Percentiles rank a stretch among this genome's conserved stretches.
These are phyloP conservation scores for Sebastiscus tertius DNA, from an alignment of 2,797 vertebrate species.

Conservation along the genomic window DNA sequence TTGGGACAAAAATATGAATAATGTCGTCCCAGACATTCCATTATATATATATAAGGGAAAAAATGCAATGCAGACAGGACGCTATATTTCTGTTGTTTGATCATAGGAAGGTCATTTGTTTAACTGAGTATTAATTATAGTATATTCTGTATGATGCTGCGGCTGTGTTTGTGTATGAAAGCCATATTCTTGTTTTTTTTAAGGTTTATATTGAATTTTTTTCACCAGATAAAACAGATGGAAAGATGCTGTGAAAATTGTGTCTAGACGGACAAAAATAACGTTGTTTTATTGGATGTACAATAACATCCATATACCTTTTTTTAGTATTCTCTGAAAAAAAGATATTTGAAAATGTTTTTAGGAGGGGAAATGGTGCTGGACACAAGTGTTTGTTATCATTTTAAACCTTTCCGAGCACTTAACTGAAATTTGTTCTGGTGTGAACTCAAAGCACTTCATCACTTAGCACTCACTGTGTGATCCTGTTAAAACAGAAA, in stretches of 20 bases:
- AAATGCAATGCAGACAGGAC: conserved; percentile 73
- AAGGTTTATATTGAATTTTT: conserved; percentile 35
- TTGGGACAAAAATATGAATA: conserved; percentile 70
- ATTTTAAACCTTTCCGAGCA: conserved; percentile 73
- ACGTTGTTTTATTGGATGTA: conserved; percentile 55
- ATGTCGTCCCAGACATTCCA: conserved; percentile 78
- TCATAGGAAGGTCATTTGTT: conserved; percentile 54
- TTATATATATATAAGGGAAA: conserved; percentile 68
- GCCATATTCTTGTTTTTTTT: conserved; percentile 72
- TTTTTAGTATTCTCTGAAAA: conserved; percentile 34
- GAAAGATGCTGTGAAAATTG: conserved; percentile 20
- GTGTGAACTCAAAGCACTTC: conserved; percentile 82
- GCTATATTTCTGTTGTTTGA: conserved; percentile 52
- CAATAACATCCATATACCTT: conserved; percentile 44
- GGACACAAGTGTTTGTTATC: conserved; percentile 64
- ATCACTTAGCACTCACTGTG: conserved; percentile 63
- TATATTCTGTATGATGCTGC: conserved; percentile 64
- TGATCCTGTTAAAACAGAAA: conserved; percentile 75
- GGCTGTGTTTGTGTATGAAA: conserved; percentile 76
- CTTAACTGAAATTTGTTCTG: conserved; percentile 78
- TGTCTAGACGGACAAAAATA: conserved; percentile 42
- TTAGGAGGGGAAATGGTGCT: conserved; percentile 47
- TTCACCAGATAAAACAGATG: conserved; percentile 38
- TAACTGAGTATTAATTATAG: conserved; percentile 71
- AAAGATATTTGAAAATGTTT: conserved; percentile 54